Percentiles rank a stretch among this genome's conserved stretches.
Conservation (phyloP, 2,888 invertebrate species). For the Leistus spinibarbis region DNA sequence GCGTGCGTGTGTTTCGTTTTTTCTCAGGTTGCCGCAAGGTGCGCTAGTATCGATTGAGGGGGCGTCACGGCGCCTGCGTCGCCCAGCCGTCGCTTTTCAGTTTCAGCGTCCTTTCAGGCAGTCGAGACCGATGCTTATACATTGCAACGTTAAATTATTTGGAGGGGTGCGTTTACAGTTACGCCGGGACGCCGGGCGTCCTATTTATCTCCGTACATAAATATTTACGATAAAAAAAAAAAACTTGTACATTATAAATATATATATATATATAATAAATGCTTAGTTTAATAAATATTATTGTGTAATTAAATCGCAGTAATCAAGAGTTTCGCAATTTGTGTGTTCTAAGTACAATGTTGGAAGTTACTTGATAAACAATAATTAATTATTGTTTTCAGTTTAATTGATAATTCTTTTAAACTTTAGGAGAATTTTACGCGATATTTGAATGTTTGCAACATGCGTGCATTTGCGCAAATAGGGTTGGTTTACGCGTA, state of each 20-base stretch:
- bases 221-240: not conserved
- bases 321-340: too few relatives aligned
- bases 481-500: too few relatives aligned
- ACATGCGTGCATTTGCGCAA: too few relatives aligned
- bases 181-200: not conserved
- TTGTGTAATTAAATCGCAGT: too few relatives aligned
- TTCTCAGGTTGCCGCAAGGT: constrained; percentile 30
- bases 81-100: not conserved
- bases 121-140: not conserved
- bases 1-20: constrained; percentile 27
- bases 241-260: not conserved
- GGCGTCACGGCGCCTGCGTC: constrained; percentile 25
- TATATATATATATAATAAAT: not conserved
- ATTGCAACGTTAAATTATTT: not conserved
- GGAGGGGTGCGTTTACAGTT: not conserved
- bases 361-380: not conserved
- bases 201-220: not conserved
- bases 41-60: constrained; percentile 35
- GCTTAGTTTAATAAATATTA: too few relatives aligned
- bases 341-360: not conserved
- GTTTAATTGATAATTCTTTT: too few relatives aligned
- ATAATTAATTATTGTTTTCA: not conserved
- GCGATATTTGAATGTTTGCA: too few relatives aligned
- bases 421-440: too few relatives aligned
- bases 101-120: not conserved